Evolutionary conservation across 2,888 invertebrate genomes (phyloP), one percentile per base, ranked within the genome.

Genomic region (Schizotus pectinicornis): DNA sequence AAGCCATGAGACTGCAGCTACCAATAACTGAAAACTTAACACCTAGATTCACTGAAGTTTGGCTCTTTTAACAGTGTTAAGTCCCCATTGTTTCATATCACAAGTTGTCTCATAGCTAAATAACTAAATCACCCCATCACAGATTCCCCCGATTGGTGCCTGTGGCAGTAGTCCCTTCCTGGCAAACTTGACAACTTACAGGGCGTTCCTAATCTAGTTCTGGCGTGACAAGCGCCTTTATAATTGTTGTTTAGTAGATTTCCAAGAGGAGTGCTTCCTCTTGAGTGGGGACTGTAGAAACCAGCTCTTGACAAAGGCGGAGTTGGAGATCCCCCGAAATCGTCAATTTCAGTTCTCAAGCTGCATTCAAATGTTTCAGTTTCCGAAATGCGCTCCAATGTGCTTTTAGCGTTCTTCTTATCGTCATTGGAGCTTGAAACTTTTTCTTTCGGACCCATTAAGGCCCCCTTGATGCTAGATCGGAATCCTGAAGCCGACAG

Each of bases 131-230:
- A 71, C 30, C 70, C 71, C 52, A 76, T 69, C 37, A 80, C 68
- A 8, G 79, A 80, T 67, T 77, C 77, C 7, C 79, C 80, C 12
- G 56, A 64, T 62, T 77, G 74, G 70, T 80, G 80, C 30, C 77
- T 70, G 56, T 73, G 70, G 64, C 80, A 80, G 61, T 60, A 79
- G 62, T 78, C 76, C 37, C 77, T 65, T 14, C 79, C 80, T 30
- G 72, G 65, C 31, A 74, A 13, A 13, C 75, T 60, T 7, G 65
- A 64, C 46, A 78, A 59, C 64, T 77, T 79, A 59, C 80, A 80
- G 14, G 75, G 75, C 1, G 77, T 77, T 6, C 80, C 80, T 42
- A 71, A 49, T 49, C 79, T 65, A 14, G 80, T 80, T 63, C 58
- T 75, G 1, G 77, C 79, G 22, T 59, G 56, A 59, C 80, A 80